Evolutionary conservation across 2,797 vertebrate species (phyloP), one percentile per base, ranked within the genome.

Genomic region (Aulostomus chinensis): DNA sequence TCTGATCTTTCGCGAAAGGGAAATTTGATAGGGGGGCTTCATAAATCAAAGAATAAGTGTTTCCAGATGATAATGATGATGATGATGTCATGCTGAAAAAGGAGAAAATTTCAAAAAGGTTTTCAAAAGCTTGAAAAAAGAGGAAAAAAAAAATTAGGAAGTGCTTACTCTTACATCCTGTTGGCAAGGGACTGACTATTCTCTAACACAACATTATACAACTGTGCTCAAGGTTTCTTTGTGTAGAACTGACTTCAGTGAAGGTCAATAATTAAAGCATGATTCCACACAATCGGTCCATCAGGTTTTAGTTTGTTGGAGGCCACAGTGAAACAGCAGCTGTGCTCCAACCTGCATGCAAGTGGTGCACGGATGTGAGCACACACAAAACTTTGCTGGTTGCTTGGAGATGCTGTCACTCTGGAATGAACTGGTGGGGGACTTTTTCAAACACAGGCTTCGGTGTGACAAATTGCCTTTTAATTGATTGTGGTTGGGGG

Each of bases 11-110:
- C 84, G 80, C 79, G 81, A 81, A 69, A 72, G 80, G 84, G 85
- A 89, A 91, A 92, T 86, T 76, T 64, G 70, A 90, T 86, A 89
- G 82, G 79, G 83, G 82, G 77, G 76, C 80, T 86, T 85, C 65
- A 66, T 86, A 88, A 89, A 90, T 89, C 86, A 86, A 80, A 60
- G 80, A 77, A 33, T 91, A 91, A 92, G 86, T 87, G 90, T 83
- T 92, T 92, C 91, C 90, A 92, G 90, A 92, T 92, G 90, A 87
- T 72, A 71, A 80, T 66, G 77, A 78, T 84, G 90, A 92, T 92
- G 90, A 87, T 72, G 73, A 80, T 66, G 77, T 80, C 85, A 80
- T 78, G 62, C 67, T 2, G 65, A 40, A 43, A 58, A 32, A 50
- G 55, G 43, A 47, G 38, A 38, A n/a, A n/a, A n/a, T n/a, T n/a